Evolutionary conservation across 2,888 invertebrate species (phyloP).

Genomic region (Gastracanthus pulcherrimus): DNA sequence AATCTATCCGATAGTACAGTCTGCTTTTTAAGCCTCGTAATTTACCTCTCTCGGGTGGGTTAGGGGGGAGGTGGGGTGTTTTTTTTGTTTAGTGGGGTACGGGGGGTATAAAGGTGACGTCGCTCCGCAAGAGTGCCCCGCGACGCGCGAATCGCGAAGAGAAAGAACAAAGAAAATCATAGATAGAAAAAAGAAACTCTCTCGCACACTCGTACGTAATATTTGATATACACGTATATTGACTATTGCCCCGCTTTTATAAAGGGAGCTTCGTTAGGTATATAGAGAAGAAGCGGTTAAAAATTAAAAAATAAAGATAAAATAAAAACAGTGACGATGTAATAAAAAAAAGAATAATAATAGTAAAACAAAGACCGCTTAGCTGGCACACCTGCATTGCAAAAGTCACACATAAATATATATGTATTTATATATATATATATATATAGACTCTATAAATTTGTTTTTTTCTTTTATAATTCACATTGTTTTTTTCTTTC

Average conservation of each 20-base stretch:
- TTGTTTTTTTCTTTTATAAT: constrained; percentile 55
- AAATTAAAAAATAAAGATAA: constrained; percentile 7
- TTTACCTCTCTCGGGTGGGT: constrained; percentile 64
- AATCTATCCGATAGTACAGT: constrained; percentile 76
- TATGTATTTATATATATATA: constrained; percentile 61
- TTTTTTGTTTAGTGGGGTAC: background rate
- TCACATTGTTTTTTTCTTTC: constrained; percentile 40
- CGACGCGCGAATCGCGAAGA: background rate
- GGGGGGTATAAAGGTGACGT: constrained; percentile 47
- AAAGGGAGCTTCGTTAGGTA: constrained; percentile 23
- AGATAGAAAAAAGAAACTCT: background rate
- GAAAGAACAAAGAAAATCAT: background rate
- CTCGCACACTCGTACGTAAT: background rate
- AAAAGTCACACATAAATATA: constrained; percentile 71
- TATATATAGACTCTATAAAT: constrained; percentile 61
- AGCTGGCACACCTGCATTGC: constrained; percentile 66
- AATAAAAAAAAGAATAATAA: background rate
- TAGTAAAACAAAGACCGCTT: constrained; percentile 58
- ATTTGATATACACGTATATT: constrained; percentile 32
- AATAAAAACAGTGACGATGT: constrained; percentile 58
- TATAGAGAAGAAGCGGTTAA: constrained; percentile 25
- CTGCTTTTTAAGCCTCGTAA: constrained; percentile 77
- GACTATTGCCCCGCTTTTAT: constrained; percentile 45
- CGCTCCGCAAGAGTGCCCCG: constrained; percentile 62
- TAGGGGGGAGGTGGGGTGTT: constrained; percentile 1